Evolutionary conservation across 2,888 invertebrate species (phyloP).

Genomic region (Ametastegia equiseti): DNA sequence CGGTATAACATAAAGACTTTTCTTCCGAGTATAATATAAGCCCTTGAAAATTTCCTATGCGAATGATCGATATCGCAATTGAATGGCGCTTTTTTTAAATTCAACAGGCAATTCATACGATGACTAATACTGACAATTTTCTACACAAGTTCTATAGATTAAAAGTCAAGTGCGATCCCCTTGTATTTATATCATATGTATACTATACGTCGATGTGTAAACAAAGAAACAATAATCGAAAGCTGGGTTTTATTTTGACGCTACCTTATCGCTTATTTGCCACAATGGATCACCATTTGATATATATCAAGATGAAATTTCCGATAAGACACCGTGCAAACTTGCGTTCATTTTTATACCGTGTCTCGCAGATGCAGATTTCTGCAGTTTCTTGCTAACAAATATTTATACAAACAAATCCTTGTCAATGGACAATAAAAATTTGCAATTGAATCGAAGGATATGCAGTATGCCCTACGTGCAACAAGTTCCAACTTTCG

Average conservation of each 20-base stretch:
- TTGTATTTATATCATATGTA: no score
- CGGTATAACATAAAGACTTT: not conserved
- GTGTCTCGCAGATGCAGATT: not conserved
- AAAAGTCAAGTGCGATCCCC: slow-evolving; percentile 8
- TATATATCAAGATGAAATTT: slow-evolving; percentile 35
- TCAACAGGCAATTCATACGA: no score
- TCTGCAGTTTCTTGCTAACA: not conserved
- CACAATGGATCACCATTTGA: not conserved
- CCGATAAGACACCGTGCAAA: not conserved
- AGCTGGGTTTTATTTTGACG: slow-evolving; percentile 13
- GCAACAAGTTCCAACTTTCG: no score
- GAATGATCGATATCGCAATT: not conserved
- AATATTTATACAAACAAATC: no score
- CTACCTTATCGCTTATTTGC: not conserved
- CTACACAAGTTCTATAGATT: not conserved
- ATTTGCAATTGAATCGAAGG: not conserved
- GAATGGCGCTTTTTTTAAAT: not conserved
- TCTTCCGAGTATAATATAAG: no score
- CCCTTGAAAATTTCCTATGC: not conserved
- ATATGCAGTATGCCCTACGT: not conserved
- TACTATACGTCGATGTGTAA: slow-evolving; percentile 14
- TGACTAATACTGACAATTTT: not conserved
- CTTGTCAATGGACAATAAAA: not conserved
- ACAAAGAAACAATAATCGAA: slow-evolving; percentile 36
- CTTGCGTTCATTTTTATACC: not conserved